Percentiles rank a stretch among this genome's conserved stretches.
Conservation (phyloP, 2,113 vertebrate species). For the Phainopepla nitens region DNA sequence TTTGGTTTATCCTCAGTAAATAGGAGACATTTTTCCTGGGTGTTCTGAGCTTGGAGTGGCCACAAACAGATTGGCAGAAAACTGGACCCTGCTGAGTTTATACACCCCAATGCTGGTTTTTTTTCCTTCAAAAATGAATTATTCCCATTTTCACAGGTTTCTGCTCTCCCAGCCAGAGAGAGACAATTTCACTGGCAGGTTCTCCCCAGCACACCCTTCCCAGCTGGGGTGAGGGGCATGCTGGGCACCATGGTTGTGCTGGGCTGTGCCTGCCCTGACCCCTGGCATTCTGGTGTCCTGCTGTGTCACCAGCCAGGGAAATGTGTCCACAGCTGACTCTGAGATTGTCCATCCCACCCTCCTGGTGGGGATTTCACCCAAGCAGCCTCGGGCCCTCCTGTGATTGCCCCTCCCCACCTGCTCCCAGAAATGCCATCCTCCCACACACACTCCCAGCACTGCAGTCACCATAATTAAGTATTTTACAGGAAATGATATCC, state of each 20-base stretch:
- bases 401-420: not conserved
- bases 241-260: not conserved
- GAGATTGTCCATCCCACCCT: not conserved
- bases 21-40: not conserved
- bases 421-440: not conserved
- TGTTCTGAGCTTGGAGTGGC: rapidly evolving
- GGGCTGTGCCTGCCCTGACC: not conserved
- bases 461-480: not conserved
- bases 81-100: rapidly evolving
- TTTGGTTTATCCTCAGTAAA: not conserved
- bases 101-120: rapidly evolving
- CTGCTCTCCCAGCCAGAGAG: not conserved
- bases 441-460: rapidly evolving
- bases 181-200: not conserved
- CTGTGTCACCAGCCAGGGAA: not conserved
- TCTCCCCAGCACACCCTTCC: not conserved
- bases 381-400: rapidly evolving
- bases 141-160: not conserved
- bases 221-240: not conserved
- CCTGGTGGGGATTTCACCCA: not conserved
- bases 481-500: not conserved
- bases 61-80: rapidly evolving
- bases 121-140: not conserved
- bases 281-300: not conserved
- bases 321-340: not conserved